Evolutionary conservation across 2,113 vertebrate species (phyloP), one percentile per base, ranked within the genome.

Genomic region (Nothobranchius kuhntae): DNA sequence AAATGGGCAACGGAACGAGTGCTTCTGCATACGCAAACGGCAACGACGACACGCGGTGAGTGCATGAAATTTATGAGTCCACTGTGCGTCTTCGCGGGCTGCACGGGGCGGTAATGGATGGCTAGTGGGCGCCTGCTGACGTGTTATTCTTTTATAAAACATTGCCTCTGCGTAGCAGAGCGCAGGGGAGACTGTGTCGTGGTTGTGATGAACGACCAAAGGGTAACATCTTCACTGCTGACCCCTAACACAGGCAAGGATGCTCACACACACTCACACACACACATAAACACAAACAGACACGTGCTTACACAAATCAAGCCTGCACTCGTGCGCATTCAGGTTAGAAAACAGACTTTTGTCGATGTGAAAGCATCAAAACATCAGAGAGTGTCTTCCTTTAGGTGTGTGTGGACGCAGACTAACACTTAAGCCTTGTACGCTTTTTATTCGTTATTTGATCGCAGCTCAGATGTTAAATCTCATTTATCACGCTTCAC

Each of bases 111-210:
- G 87, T 92, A 93, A 91, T 91, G 90, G 91, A 93, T 93, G 93
- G 81, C 86, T 86, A 47, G 62, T 68, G 71, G 66, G 81, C 74
- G 83, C 79, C 65, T 69, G 80, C 88, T 92, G 92, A 92, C 90
- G 89, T 92, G 90, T 92, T 93, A 92, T 92, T 93, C 91, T 92
- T 91, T 91, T 92, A 91, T 91, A 91, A 92, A 91, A 92, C 91
- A 92, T 91, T 87, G 92, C 91, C 89, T 91, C 81, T 81, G 86
- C 87, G 86, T 89, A 85, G 65, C 73, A 61, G 78, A 87, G 89
- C 79, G 68, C 89, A 75, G 72, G 88, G 89, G 87, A 90, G 91
- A 92, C 82, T 72, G 81, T 92, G 92, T 92, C 89, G 92, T 56
- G 70, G 68, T 64, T 66, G 78, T 93, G 92, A 94, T 94, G 82